A percentile compares a stretch with the other conserved stretches of the same genome.
Evolutionary conservation across 1,140 invertebrate species (phyloP).

Genomic region (Cotesia typhae): DNA sequence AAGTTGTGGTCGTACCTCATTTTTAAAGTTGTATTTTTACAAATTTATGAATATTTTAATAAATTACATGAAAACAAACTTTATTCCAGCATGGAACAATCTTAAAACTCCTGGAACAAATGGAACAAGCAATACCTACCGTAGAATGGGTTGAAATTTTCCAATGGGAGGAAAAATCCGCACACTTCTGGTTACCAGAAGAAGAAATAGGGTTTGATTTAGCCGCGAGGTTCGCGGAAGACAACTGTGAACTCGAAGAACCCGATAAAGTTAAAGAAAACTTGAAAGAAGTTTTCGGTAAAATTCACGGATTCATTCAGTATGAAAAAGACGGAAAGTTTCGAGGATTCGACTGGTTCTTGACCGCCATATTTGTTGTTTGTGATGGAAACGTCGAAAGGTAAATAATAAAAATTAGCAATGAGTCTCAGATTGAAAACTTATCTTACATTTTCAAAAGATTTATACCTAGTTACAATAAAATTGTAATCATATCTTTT

Average conservation of each 20-base stretch:
- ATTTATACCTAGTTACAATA: constrained; percentile 37
- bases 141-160: constrained; percentile 58
- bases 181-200: constrained; percentile 56
- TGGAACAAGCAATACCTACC: constrained; percentile 60
- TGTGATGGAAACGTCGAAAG: constrained; percentile 55
- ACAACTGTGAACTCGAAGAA: constrained; percentile 47
- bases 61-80: neutral
- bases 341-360: constrained; percentile 61
- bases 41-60: neutral
- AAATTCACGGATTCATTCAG: constrained; percentile 54
- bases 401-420: constrained; percentile 45
- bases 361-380: constrained; percentile 58
- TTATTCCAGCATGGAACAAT: constrained; percentile 50
- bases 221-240: constrained; percentile 52
- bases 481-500: neutral
- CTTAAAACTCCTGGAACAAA: constrained; percentile 55
- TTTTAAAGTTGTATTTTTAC: neutral
- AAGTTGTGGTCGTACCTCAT: neutral
- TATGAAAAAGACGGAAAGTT: constrained; percentile 51
- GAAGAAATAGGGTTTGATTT: constrained; percentile 56
- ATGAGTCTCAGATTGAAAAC: constrained; percentile 65
- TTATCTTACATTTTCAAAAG: constrained; percentile 51
- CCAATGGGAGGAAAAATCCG: constrained; percentile 50
- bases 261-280: constrained; percentile 43
- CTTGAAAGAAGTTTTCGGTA: constrained; percentile 56